Base-by-base conservation (phyloP, 35 echinoderm and acorn worm genomes). In the Chiridota heheva region DNA sequence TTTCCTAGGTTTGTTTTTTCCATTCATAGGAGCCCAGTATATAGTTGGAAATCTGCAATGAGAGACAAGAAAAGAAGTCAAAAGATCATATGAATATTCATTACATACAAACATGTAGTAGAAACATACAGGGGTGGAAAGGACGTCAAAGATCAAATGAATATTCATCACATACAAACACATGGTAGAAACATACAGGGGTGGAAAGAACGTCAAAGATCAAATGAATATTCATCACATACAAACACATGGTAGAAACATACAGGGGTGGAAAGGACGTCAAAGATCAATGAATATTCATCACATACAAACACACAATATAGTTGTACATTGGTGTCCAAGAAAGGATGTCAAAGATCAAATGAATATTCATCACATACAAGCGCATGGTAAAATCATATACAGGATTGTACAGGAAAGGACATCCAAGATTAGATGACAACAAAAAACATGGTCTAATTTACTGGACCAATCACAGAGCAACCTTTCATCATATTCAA, bases 1-100 rank as follows among this genome's bases (percentile, higher is more conserved):
- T 60, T 98, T 98, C 80, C 81, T 84, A 33, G 95, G 95, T 24
- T 44, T 86, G 15, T 71, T 40, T 47, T 90, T 88, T 36, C 56
- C 65, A 55, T 49, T 53, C 20, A 72, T 72, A 70, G 84, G 84
- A 40, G 84, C 95, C 95, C 95, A 98, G 76, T 88, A 98, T 35
- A 98, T 60, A 17, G 95, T 98, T 65, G 95, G 95, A 69, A 98
- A 91, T 51, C 95, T 98, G 65, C 25, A 47, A 46, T 32, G 57
- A 40, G 77, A 41, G 41, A 37, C 34, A 16, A 18, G 18, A 48
- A 49, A 84, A 39, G 44, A 1, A 30, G 1, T 22, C 15, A 27
- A 4, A 45, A 72, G 31, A 8, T 25, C 29, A 42, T 18, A 72
- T 42, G 38, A 45, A 13, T 34, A 38, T 7, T 15, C 31, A 39